These are phyloP conservation scores for Eulemur coronatus DNA, from an alignment of 2,797 vertebrate genomes.

Conservation along the genomic window DNA sequence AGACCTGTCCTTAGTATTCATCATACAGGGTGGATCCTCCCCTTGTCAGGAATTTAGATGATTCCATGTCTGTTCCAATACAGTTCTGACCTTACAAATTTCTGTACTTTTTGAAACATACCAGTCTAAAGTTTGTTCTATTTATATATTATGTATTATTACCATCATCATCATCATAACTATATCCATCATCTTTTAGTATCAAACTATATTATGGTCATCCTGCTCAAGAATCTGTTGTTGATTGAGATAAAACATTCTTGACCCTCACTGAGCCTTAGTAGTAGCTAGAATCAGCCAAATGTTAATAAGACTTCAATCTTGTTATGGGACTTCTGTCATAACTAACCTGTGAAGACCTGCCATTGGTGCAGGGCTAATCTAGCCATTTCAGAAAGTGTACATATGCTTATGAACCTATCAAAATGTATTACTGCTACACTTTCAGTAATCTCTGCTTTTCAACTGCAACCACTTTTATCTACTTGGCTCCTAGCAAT, in stretches of 20 bases:
- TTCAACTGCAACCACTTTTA: not conserved
- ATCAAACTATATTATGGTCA: not conserved
- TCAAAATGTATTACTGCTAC: not conserved
- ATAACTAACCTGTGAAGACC: not conserved
- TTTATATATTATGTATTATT: not conserved
- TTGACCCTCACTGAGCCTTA: not conserved
- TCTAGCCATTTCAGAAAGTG: not conserved
- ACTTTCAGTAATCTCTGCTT: not conserved
- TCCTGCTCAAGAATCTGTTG: not conserved
- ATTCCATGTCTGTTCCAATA: not conserved
- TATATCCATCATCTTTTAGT: not conserved
- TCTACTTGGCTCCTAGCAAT: not conserved
- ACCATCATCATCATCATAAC: not conserved
- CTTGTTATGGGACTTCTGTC: not conserved
- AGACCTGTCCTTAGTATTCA: not conserved
- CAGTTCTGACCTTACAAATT: not conserved
- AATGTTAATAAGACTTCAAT: not conserved
- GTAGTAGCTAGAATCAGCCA: not conserved
- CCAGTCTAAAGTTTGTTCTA: not conserved
- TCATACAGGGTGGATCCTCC: accelerated
- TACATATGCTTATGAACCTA: not conserved
- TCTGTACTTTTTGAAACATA: not conserved
- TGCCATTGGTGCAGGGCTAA: not conserved
- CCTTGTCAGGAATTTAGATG: not conserved
- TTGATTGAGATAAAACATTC: not conserved